Evolutionary conservation across 2,797 vertebrate genomes (phyloP).

Genomic region (Eospalax fontanierii): DNA sequence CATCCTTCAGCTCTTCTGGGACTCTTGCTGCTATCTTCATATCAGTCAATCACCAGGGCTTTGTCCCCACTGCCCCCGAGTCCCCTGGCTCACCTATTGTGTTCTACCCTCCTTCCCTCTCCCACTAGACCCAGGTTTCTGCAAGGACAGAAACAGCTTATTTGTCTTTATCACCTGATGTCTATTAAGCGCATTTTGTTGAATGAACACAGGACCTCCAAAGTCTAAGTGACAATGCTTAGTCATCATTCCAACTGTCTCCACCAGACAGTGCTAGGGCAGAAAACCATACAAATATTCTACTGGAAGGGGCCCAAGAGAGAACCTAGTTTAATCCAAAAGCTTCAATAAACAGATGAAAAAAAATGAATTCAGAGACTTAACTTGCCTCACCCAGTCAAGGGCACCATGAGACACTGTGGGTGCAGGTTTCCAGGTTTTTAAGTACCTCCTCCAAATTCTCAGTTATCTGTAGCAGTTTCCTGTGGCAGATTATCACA

Average conservation of each 20-base stretch:
- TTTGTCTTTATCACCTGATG: slow-evolving; percentile 68
- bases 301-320: background rate
- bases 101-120: background rate
- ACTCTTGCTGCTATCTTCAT: background rate
- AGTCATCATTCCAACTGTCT: background rate
- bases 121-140: background rate
- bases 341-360: background rate
- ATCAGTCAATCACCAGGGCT: background rate
- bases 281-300: background rate
- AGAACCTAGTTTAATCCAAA: background rate
- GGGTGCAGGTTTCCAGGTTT: background rate
- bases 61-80: background rate
- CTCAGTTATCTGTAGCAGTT: background rate
- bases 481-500: background rate
- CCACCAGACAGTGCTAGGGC: background rate
- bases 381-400: background rate
- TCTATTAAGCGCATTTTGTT: slow-evolving; percentile 9
- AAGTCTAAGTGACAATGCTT: background rate
- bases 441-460: background rate
- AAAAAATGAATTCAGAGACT: background rate
- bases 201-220: slow-evolving; percentile 19
- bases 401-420: background rate
- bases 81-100: background rate
- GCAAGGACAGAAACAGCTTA: slow-evolving; percentile 16
- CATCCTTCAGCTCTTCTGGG: background rate